These are phyloP conservation scores for Chinchilla lanigera DNA, from an alignment of 2,113 vertebrate species.

Conservation along the genomic window DNA sequence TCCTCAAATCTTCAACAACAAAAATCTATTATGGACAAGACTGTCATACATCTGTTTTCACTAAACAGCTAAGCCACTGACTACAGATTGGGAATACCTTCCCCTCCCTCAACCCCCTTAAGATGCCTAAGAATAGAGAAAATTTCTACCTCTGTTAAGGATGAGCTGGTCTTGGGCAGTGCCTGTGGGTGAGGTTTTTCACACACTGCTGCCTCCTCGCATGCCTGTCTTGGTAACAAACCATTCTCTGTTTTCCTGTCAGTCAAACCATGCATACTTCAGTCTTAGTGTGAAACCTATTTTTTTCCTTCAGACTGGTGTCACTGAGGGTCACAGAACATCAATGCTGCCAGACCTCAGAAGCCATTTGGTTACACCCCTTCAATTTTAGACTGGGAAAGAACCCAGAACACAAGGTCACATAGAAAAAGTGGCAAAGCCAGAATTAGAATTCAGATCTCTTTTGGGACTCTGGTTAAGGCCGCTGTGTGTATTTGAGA, in stretches of 20 bases:
- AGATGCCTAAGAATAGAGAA: background rate
- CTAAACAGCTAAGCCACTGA: background rate
- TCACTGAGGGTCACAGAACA: conserved; percentile 37
- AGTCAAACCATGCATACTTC: background rate
- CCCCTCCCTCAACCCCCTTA: background rate
- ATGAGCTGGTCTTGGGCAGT: background rate
- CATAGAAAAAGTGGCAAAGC: background rate
- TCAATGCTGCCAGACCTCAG: background rate
- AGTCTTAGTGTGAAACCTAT: background rate
- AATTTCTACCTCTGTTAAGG: background rate
- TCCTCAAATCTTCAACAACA: background rate
- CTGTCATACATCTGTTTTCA: background rate
- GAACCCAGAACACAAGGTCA: background rate
- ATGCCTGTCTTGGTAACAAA: background rate
- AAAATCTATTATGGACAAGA: background rate
- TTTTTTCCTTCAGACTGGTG: background rate
- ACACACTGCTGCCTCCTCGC: background rate
- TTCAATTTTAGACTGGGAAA: conserved; percentile 41
- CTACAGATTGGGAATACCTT: background rate
- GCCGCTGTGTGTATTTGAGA: background rate
- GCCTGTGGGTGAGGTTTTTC: background rate
- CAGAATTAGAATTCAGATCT: conserved; percentile 18
- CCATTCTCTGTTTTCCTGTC: conserved; percentile 8
- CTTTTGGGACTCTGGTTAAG: background rate
- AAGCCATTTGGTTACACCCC: conserved; percentile 25